Conservation (phyloP, 2,888 invertebrate genomes). For the Agapostemon virescens region DNA sequence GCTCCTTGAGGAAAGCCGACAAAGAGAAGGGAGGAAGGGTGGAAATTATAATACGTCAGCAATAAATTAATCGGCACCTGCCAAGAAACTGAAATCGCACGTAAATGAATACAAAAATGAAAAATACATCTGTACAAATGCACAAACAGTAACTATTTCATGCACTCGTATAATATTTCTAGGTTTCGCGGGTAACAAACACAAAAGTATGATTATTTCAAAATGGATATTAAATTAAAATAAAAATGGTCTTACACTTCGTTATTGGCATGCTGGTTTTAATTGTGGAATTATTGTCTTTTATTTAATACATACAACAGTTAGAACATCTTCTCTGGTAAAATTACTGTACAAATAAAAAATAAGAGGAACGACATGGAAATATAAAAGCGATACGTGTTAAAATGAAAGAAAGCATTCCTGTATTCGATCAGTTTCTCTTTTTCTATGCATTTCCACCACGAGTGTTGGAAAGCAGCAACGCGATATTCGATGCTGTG, state of each 20-base stretch:
- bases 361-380: neutral
- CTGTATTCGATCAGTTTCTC: neutral
- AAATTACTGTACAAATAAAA: neutral
- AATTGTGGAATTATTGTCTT: neutral
- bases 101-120: too few species aligned
- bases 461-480: neutral
- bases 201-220: neutral
- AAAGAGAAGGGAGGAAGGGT: too few species aligned
- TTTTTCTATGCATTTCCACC: conserved; percentile 4
- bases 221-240: neutral
- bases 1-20: too few species aligned
- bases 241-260: neutral
- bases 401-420: neutral
- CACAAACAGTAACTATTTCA: neutral
- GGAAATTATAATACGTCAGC: too few species aligned
- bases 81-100: too few species aligned
- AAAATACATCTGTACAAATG: too few species aligned
- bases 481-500: conserved; percentile 5
- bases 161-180: neutral
- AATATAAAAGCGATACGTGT: neutral
- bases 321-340: neutral
- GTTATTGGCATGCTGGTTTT: neutral
- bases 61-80: too few species aligned
- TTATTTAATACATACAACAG: neutral
- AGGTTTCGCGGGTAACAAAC: neutral